Evolutionary conservation across 2,113 vertebrate species (phyloP).

Genomic region (Montifringilla adamsi): DNA sequence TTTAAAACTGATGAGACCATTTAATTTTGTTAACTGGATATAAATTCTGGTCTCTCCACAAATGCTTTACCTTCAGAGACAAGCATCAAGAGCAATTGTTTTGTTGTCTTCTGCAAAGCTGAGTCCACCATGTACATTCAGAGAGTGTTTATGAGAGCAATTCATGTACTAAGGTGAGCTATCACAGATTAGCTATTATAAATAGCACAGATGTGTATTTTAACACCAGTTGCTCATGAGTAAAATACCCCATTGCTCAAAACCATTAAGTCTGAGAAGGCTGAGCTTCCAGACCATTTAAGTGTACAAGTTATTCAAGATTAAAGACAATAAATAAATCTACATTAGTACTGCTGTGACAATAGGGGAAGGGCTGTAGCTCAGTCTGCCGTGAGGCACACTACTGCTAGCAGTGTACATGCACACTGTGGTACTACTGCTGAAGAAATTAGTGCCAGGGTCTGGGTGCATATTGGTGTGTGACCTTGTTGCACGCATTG

Average conservation of each 20-base stretch:
- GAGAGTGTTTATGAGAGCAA: neutral
- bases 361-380: neutral
- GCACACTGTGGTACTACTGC: neutral
- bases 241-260: neutral
- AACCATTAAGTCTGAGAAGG: neutral
- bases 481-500: neutral
- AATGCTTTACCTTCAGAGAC: neutral
- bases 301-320: neutral
- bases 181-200: neutral
- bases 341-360: neutral
- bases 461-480: fast-evolving
- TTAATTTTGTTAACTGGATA: neutral
- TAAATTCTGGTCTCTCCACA: neutral
- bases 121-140: neutral
- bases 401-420: neutral
- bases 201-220: neutral
- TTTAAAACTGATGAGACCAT: neutral
- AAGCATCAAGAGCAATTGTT: neutral
- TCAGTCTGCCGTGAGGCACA: neutral
- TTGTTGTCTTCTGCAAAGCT: neutral
- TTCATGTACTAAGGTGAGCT: neutral
- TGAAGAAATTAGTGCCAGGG: neutral
- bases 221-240: neutral
- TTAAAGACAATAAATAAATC: neutral
- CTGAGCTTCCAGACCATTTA: neutral